A percentile compares a stretch with the other conserved stretches of the same genome.
Conservation (phyloP, 1,140 invertebrate species). For the Coboldia fuscipes region DNA sequence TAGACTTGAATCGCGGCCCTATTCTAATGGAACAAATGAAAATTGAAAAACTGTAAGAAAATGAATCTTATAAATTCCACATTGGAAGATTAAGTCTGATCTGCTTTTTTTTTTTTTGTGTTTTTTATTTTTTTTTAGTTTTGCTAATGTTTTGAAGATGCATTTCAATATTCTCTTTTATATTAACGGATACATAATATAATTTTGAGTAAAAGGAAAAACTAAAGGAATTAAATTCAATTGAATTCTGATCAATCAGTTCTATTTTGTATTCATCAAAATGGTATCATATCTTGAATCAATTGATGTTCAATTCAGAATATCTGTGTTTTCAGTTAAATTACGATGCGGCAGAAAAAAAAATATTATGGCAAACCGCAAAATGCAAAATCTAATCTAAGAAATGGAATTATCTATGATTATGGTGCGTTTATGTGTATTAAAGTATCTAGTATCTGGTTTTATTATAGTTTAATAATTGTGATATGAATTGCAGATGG, state of each 20-base stretch:
- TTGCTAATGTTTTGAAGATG: neutral
- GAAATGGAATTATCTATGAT: neutral
- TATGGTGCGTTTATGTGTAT: neutral
- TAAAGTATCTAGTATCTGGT: neutral
- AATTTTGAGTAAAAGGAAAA: neutral
- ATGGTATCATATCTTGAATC: neutral
- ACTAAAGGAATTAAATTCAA: neutral
- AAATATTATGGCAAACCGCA: neutral
- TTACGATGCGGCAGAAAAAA: neutral
- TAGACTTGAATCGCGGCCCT: no score
- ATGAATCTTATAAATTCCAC: no score
- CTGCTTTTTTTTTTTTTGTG: no score
- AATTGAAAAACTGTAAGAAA: no score
- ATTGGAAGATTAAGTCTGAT: no score
- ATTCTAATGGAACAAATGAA: no score
- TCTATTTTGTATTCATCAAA: no score
- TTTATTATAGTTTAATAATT: neutral
- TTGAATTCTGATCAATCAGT: neutral
- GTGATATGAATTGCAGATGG: no score
- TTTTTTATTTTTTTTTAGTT: neutral
- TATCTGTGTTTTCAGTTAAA: neutral
- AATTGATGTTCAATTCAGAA: neutral
- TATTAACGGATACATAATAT: neutral
- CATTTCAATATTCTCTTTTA: neutral
- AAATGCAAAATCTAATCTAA: neutral